Base-by-base conservation (phyloP, 2,113 vertebrate species). In the Phasianus colchicus region DNA sequence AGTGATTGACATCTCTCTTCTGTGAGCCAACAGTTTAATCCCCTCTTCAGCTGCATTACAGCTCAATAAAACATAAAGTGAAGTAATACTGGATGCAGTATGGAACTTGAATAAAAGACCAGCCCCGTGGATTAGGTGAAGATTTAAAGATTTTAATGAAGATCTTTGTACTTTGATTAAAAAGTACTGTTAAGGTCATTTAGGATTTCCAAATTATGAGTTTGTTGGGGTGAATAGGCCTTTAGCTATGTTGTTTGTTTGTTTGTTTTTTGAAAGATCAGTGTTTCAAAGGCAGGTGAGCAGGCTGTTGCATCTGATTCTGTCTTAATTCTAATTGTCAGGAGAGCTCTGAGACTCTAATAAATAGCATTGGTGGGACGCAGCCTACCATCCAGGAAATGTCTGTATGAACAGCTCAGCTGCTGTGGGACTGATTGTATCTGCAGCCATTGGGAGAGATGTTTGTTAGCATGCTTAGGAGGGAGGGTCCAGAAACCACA, bases 291-390 rank as follows among this genome's bases (percentile, higher is more conserved):
- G 82, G 77, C 63, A 84, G 52, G 60, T n/a, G 67, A 40, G 38
- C 80, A 82, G 66, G 40, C 81, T 72, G 63, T 63, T 84, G 45
- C 40, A 34, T 89, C 74, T 91, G 93, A 94, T 93, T 95, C 92
- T 93, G 50, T 94, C 91, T 87, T 79, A 82, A 91, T 94, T 93
- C 83, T 19, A 29, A 18, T 45, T 90, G 89, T 93, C 84, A 66
- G 58, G 77, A 92, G 86, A 90, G 58, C 80, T 76, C 40, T 78
- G 82, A 38, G 29, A 13, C 89, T 55, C n/a, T 84, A 83, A 84
- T 64, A 93, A 90, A 57, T 55, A 93, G n/a, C 40, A 40, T 82
- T 82, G 61, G 83, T 87, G 86, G 87, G 67, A 25, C 63, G 74
- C 57, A 78, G 84, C 78, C 27, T 82, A 34, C 36, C 1, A 45